Base-by-base conservation (phyloP, 2,888 invertebrate species). In the Encarsia formosa region DNA sequence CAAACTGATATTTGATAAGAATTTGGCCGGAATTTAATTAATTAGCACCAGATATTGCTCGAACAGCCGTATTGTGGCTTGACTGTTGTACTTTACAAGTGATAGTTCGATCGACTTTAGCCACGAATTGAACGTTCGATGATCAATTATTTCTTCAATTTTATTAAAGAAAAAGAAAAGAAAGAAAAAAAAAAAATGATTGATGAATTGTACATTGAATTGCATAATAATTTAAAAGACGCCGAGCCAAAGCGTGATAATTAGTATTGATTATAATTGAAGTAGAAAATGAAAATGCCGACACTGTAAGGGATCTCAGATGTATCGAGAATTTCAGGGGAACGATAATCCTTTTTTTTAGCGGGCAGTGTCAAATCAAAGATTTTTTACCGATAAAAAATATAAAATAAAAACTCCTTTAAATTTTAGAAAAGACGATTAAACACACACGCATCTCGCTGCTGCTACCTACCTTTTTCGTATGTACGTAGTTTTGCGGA, bases 321-420 rank as follows among this genome's bases (percentile, higher is more conserved):
- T 37, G 18, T 19, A 24, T 19, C 16, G 26, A 23, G 24, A 46
- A 20, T 41, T 35, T 38, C 31, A 24, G 18, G 34, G 45, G 31
- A 11, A 50, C 35, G 49, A 50, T 37, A 38, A 47, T 18, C 20
- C 16, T 37, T 39, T 43, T 50, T 52, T 52, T 56, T 53, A 56
- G 52, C 56, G 52, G 48, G 54, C 57, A 54, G 50, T 54, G 40
- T 57, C 45, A 47, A 54, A 57, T 57, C 57, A 57, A 57, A 57
- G 51, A 51, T 57, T 57, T 57, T 57, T 57, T 57, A 57, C 57
- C 51, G 48, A 53, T 22, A 31, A 32, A 26, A 35, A 35, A 16
- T 18, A 35, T 15, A 35, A 35, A 35, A 35, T n/a, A 9, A 18
- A 38, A 20, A 38, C 22, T 24, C 24, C 16, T 8, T 9, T 8